Evolutionary conservation across 2,797 vertebrate species (phyloP).

Genomic region (Syndactyla subalaris): DNA sequence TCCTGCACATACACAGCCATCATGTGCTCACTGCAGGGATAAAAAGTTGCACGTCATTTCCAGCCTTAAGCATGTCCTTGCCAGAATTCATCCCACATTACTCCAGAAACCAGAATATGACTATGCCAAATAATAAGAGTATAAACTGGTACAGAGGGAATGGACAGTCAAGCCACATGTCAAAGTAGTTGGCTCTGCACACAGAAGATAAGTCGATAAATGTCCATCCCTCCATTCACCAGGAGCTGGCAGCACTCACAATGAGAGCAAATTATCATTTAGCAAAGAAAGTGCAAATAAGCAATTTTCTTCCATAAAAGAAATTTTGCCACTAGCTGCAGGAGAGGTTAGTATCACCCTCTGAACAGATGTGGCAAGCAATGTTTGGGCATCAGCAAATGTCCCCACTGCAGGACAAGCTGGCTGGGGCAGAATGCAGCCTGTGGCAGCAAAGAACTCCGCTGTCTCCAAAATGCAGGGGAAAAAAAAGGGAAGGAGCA

Average conservation of each 20-base stretch:
- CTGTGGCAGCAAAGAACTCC: not conserved
- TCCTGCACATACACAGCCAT: not conserved
- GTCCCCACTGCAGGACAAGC: accelerated
- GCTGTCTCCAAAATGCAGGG: not conserved
- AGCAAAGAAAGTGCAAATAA: not conserved
- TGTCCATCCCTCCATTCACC: not conserved
- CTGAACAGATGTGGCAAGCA: not conserved
- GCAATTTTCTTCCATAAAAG: not conserved
- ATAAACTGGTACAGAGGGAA: not conserved
- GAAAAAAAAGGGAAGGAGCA: not conserved
- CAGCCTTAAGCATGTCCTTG: not conserved
- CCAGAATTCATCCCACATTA: not conserved
- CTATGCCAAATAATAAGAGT: not conserved
- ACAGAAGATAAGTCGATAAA: not conserved
- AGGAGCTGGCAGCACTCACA: not conserved
- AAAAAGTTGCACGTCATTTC: not conserved
- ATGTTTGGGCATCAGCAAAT: accelerated
- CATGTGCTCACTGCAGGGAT: not conserved
- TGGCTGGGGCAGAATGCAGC: not conserved
- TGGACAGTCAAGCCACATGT: accelerated
- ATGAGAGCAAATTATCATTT: not conserved
- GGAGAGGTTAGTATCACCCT: not conserved
- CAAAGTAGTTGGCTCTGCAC: not conserved
- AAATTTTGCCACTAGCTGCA: not conserved
- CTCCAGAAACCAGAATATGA: not conserved